Conservation (phyloP, 2,888 invertebrate genomes). For the Callosobruchus maculatus region DNA sequence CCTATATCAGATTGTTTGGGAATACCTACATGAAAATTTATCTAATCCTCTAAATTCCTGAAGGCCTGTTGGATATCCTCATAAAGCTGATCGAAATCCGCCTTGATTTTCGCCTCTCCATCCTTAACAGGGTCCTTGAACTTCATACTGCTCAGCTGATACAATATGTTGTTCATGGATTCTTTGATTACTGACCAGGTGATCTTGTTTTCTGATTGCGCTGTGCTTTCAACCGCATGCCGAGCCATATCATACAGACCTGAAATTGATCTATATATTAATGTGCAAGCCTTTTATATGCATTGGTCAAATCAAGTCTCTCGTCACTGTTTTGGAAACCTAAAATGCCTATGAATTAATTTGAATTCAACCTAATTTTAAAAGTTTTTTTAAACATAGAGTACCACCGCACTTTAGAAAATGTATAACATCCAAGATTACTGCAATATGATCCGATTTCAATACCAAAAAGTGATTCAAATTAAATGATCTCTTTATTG, state of each 20-base stretch:
- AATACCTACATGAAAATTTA: background rate
- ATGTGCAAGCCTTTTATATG: too few species aligned
- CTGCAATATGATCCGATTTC: too few species aligned
- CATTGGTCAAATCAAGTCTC: too few species aligned
- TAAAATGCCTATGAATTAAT: too few species aligned
- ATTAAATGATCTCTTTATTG: background rate
- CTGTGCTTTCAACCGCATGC: constrained; percentile 96
- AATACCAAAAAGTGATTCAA: too few species aligned
- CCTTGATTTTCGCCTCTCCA: constrained; percentile 95
- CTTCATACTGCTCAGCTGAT: constrained; percentile 98
- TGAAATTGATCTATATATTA: constrained; percentile 70
- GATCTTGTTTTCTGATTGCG: constrained; percentile 98
- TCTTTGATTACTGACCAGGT: constrained; percentile 98
- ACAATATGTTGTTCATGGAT: constrained; percentile 92
- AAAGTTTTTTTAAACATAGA: too few species aligned
- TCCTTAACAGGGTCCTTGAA: constrained; percentile 99
- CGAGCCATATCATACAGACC: constrained; percentile 97
- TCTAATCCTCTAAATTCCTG: constrained; percentile 96
- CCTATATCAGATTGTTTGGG: too few species aligned
- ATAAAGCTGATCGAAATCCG: constrained; percentile 93
- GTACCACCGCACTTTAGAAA: too few species aligned
- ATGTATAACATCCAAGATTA: too few species aligned
- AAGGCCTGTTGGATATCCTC: constrained; percentile 98
- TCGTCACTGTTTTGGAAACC: too few species aligned
- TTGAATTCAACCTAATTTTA: too few species aligned